Evolutionary conservation across 2,113 vertebrate species (phyloP), one percentile per base, ranked within the genome.

Genomic region (Strigops habroptila): DNA sequence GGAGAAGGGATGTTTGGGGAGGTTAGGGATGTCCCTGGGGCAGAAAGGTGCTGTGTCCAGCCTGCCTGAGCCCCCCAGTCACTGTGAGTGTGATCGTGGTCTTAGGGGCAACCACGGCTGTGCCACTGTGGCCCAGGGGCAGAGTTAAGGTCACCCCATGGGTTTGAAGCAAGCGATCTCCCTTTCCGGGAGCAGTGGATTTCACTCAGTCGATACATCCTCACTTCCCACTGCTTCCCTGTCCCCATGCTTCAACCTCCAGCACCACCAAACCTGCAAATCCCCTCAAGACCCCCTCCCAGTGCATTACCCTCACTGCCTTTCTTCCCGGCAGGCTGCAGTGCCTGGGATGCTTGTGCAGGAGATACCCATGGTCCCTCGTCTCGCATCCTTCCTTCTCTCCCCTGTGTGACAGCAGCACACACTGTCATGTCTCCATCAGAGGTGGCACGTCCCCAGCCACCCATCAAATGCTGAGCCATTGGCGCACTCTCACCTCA

Each of bases 331-430:
- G 27, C 28, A 52, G 57, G 15, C 73, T 74, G 53, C 79, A 62
- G 46, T 4, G 3, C 46, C 69, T 10, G n/a, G 35, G 53, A 12
- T 52, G 51, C 18, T 64, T 4, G 0, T 4, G 6, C 22, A 30
- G 24, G 37, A 52, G 86, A 9, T 2, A 22, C 6, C 28, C 37
- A 3, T 1, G 0, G 5, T 46, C 48, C 51, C 44, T 53, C 1
- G 0, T 9, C 63, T 17, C 1, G 0, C 73, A 55, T 6, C 28
- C 48, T 60, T 31, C 75, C n/a, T 28, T 9, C 28, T 8, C 25
- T 49, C 16, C 48, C 22, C 73, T 6, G 46, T 21, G 75, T 63
- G 87, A 59, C 92, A 91, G 90, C 83, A 76, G 76, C 48, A 9
- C 49, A 23, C 39, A 16, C 43, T 35, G 49, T 28, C 27, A 3